These are phyloP conservation scores for Hypomecis punctinalis DNA, from an alignment of 2,888 invertebrate genomes.

Conservation along the genomic window DNA sequence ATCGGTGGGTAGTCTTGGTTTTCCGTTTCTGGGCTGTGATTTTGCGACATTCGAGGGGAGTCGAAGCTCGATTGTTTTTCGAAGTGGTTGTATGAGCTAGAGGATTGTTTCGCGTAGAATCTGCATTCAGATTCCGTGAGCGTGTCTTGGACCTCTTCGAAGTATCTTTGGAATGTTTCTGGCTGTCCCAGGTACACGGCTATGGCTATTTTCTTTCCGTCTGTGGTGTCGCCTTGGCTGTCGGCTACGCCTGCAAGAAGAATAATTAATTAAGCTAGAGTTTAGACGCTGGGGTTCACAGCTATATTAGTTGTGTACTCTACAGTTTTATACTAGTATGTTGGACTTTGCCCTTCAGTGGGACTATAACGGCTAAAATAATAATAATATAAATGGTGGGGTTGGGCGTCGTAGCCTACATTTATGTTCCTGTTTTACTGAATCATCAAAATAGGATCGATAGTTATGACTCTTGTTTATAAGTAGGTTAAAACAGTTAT, in stretches of 20 bases:
- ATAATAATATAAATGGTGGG: too few species aligned
- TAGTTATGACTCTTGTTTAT: too few species aligned
- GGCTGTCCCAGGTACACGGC: conserved; percentile 95
- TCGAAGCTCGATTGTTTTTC: conserved; percentile 80
- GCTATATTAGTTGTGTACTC: too few species aligned
- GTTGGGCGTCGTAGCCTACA: too few species aligned
- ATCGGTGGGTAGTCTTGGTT: conserved; percentile 75
- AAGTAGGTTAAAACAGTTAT: too few species aligned
- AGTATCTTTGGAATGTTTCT: conserved; percentile 89
- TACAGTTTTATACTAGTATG: too few species aligned
- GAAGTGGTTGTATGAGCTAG: conserved; percentile 77
- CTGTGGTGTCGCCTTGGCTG: conserved; percentile 88
- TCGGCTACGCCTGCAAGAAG: conserved; percentile 77
- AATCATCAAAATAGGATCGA: too few species aligned
- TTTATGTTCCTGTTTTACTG: too few species aligned
- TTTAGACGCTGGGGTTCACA: too few species aligned
- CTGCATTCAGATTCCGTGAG: conserved; percentile 87
- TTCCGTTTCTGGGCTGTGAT: conserved; percentile 77
- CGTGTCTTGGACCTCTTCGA: conserved; percentile 87
- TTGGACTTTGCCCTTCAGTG: too few species aligned
- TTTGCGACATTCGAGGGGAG: conserved; percentile 77
- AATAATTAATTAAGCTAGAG: neutral
- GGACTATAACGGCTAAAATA: too few species aligned
- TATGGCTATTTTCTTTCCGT: conserved; percentile 94
- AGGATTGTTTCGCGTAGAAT: conserved; percentile 83